Conservation (phyloP, 2,113 vertebrate species). For the Petrocephalus microphthalmus region DNA sequence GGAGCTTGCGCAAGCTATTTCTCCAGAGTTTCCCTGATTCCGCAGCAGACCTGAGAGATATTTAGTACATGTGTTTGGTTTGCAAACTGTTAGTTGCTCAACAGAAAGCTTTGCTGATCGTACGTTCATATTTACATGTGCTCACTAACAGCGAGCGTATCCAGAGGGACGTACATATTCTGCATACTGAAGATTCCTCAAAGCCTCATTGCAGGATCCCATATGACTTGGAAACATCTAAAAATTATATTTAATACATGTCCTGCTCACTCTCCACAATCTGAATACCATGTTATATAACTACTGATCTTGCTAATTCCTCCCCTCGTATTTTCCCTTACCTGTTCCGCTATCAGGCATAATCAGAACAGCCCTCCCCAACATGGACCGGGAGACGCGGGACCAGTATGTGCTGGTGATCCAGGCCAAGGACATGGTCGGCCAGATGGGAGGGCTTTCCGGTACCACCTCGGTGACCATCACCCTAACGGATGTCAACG, state of each 20-base stretch:
- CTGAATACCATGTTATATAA: background rate
- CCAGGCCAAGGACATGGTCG: conserved; percentile 98
- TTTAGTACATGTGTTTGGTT: background rate
- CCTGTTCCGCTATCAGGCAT: conserved; percentile 66
- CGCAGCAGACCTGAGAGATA: background rate
- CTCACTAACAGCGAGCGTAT: background rate
- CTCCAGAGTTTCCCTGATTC: background rate
- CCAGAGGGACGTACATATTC: background rate
- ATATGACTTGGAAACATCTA: background rate
- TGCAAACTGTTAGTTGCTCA: background rate
- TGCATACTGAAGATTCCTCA: background rate
- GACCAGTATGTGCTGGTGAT: conserved; percentile 93
- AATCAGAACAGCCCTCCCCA: conserved; percentile 88
- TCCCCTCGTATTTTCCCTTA: background rate
- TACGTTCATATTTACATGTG: background rate
- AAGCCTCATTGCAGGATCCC: background rate
- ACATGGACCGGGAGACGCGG: conserved; percentile 94
- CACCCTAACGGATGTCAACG: conserved; percentile 88
- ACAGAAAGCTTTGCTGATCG: conserved; percentile 1
- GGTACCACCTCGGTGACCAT: conserved; percentile 91
- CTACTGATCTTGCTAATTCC: background rate
- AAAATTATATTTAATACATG: background rate
- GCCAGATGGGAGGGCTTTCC: conserved; percentile 90
- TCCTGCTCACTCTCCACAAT: background rate
- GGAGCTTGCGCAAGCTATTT: background rate